A percentile compares a stretch with the other conserved stretches of the same genome.
These are phyloP conservation scores for Squalus acanthias DNA, from an alignment of 2,797 vertebrate species.

Conservation along the genomic window DNA sequence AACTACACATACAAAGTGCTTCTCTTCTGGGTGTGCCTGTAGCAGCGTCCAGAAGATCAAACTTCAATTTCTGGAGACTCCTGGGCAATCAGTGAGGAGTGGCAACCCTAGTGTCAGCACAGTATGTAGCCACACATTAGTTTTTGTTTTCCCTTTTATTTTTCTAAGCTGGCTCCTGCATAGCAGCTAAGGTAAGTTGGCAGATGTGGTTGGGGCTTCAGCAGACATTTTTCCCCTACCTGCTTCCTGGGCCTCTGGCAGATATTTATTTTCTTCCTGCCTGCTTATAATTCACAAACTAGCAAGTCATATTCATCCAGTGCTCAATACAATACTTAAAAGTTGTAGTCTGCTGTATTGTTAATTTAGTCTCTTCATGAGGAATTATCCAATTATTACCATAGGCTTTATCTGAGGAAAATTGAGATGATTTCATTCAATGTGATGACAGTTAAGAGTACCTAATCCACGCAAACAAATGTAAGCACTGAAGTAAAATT, in stretches of 20 bases:
- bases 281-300: background rate
- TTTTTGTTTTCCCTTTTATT: background rate
- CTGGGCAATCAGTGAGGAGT: background rate
- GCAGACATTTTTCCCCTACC: background rate
- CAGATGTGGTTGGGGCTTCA: background rate
- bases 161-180: background rate
- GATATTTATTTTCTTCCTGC: background rate
- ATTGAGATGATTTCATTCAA: background rate
- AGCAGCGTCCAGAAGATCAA: background rate
- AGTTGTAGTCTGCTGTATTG: background rate
- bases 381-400: background rate
- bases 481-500: background rate
- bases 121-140: background rate
- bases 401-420: background rate
- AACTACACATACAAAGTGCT: background rate
- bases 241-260: background rate
- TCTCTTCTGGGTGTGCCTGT: background rate
- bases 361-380: background rate
- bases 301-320: background rate
- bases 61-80: background rate
- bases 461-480: background rate
- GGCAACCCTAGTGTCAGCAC: background rate
- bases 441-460: background rate
- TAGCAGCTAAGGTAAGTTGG: background rate
- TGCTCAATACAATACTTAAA: background rate